Conservation (phyloP, 2,113 vertebrate species). For the Promerops cafer region DNA sequence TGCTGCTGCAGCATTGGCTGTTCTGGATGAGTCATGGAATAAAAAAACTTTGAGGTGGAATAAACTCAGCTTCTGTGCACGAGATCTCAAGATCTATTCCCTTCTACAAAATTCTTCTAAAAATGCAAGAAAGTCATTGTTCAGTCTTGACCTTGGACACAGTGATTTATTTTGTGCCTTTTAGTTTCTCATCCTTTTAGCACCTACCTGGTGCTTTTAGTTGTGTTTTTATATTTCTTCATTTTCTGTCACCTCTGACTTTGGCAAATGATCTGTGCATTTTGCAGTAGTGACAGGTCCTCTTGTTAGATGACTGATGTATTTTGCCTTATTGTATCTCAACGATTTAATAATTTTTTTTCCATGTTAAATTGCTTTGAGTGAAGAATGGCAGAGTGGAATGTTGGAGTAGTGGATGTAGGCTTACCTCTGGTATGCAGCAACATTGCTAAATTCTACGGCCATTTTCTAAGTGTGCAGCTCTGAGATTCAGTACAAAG, state of each 20-base stretch:
- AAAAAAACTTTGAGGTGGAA: neutral
- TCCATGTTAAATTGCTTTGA: neutral
- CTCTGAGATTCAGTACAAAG: neutral
- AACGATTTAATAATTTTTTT: neutral
- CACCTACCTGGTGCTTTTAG: neutral
- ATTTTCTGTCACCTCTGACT: neutral
- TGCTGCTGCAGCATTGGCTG: neutral
- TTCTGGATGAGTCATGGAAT: neutral
- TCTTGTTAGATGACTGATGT: neutral
- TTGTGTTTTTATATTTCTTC: neutral
- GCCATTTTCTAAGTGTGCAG: neutral
- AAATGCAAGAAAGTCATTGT: neutral
- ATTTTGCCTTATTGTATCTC: neutral
- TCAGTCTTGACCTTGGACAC: neutral
- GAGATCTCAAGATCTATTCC: neutral
- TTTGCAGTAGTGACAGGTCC: neutral
- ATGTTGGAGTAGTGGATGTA: neutral
- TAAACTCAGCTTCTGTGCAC: neutral
- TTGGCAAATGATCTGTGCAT: neutral
- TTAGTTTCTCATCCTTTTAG: no score
- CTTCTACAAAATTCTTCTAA: neutral
- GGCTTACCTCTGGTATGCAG: neutral
- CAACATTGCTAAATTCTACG: neutral
- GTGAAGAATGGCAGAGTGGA: neutral
- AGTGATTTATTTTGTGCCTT: neutral